These are phyloP conservation scores for Leptura quadrifasciata DNA, from an alignment of 2,888 invertebrate genomes.

Conservation along the genomic window DNA sequence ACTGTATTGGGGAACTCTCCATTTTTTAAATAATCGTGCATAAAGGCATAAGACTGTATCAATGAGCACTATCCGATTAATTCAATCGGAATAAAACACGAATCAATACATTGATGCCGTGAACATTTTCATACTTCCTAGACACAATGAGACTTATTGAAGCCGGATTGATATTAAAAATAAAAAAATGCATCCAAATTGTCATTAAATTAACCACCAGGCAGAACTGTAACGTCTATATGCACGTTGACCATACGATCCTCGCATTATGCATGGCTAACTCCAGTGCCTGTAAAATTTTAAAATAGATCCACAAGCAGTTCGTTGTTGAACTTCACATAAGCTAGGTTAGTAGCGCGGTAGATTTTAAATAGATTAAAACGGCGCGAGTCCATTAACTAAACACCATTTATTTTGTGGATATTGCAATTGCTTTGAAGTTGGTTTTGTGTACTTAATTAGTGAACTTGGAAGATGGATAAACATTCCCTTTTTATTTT, in stretches of 20 bases:
- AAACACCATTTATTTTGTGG: conserved; percentile 27
- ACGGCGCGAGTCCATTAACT: conserved; percentile 43
- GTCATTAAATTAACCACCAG: conserved; percentile 45
- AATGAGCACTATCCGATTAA: not conserved
- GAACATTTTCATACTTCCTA: not conserved
- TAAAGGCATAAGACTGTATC: not conserved
- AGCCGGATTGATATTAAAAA: not conserved
- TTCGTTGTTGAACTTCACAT: conserved; percentile 59
- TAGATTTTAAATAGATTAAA: conserved; percentile 54
- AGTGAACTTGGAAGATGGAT: conserved; percentile 48
- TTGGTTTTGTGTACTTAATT: conserved; percentile 43
- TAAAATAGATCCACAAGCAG: conserved; percentile 61
- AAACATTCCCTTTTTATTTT: conserved; percentile 39
- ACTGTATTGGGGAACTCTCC: not conserved
- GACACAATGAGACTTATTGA: not conserved
- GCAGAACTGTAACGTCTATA: conserved; percentile 48
- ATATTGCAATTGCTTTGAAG: conserved; percentile 9
- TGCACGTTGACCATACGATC: conserved; percentile 45
- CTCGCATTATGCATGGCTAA: conserved; percentile 58
- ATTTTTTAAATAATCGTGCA: not conserved
- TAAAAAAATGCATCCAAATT: not conserved
- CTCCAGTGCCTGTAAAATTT: conserved; percentile 59
- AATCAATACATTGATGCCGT: not conserved
- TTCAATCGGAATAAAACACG: not conserved
- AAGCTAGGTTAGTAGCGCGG: conserved; percentile 56